These are phyloP conservation scores for Crenichthys baileyi DNA, from an alignment of 2,797 vertebrate genomes.

Conservation along the genomic window DNA sequence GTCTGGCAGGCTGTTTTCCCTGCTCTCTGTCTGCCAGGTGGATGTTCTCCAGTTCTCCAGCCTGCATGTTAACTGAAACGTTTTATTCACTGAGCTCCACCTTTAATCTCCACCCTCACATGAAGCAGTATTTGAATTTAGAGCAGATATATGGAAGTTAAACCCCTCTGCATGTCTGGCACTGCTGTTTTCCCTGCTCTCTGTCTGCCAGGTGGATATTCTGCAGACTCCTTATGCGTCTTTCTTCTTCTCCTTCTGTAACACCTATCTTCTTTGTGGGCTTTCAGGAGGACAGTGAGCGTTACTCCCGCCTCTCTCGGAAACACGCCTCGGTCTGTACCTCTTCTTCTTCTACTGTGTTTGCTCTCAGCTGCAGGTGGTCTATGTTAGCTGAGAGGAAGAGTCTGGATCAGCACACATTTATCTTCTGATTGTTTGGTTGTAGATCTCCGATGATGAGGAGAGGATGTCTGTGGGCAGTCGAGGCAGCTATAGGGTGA, in stretches of 20 bases:
- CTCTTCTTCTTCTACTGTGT: not conserved
- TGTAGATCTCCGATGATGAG: conserved; percentile 91
- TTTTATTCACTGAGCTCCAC: no score
- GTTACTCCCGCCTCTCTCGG: conserved; percentile 86
- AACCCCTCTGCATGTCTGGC: not conserved
- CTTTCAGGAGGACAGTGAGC: conserved; percentile 93
- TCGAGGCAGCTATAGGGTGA: conserved; percentile 91
- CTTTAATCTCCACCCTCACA: no score
- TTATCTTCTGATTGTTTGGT: conserved; percentile 7
- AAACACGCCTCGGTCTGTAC: conserved; percentile 92
- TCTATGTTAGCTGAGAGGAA: not conserved
- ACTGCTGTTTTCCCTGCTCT: not conserved
- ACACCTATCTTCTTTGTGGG: conserved; percentile 63
- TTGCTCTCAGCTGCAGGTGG: not conserved
- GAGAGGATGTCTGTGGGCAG: conserved; percentile 92
- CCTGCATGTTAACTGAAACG: no score
- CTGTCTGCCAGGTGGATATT: not conserved
- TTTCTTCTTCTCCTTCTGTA: not conserved
- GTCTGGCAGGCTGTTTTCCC: not conserved
- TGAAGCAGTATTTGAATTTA: no score
- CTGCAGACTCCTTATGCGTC: not conserved
- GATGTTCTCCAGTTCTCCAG: not conserved
- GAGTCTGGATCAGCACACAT: not conserved
- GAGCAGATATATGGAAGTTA: no score
- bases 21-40: not conserved